A percentile compares a stretch with the other conserved stretches of the same genome.
These are phyloP conservation scores for Acridotheres tristis DNA, from an alignment of 2,797 vertebrate species.

Conservation along the genomic window DNA sequence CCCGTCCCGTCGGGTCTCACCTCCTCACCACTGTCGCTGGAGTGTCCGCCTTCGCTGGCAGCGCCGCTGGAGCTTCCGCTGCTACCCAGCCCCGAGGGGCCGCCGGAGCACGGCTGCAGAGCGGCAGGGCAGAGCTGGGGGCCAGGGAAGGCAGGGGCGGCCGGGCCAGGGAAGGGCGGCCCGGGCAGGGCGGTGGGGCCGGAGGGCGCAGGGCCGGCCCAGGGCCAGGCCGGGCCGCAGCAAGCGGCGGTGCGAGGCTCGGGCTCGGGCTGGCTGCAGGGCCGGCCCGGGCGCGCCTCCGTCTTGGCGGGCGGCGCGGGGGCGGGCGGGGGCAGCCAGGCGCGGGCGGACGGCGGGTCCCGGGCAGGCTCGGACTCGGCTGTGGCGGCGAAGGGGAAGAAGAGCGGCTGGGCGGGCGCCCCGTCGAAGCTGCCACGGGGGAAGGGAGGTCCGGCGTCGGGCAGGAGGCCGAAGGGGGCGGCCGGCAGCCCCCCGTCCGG, in stretches of 20 bases:
- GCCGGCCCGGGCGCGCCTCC: slow-evolving; percentile 75
- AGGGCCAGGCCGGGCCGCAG: slow-evolving; percentile 75
- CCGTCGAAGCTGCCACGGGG: slow-evolving; percentile 76
- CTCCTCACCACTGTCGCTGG: slow-evolving; percentile 80
- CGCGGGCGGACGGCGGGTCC: slow-evolving; percentile 71
- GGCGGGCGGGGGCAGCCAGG: slow-evolving; percentile 75
- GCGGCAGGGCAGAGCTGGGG: slow-evolving; percentile 52
- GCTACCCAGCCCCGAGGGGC: slow-evolving; percentile 63
- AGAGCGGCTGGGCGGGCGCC: slow-evolving; percentile 68
- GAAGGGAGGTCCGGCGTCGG: slow-evolving; percentile 78
- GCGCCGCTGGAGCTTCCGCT: slow-evolving; percentile 85
- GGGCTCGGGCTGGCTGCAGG: slow-evolving; percentile 70
- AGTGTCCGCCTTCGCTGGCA: slow-evolving; percentile 70
- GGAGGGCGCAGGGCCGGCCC: slow-evolving; percentile 62
- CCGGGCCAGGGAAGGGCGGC: neutral
- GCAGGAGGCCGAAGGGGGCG: slow-evolving; percentile 75
- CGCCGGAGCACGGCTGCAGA: slow-evolving; percentile 61
- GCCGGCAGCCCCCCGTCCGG: slow-evolving; percentile 69
- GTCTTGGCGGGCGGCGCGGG: slow-evolving; percentile 53
- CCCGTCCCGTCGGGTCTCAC: slow-evolving; percentile 53
- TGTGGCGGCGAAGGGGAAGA: slow-evolving; percentile 71
- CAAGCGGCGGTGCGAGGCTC: slow-evolving; percentile 75
- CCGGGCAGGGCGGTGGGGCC: slow-evolving; percentile 53
- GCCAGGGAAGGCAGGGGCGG: slow-evolving; percentile 54
- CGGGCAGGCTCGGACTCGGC: slow-evolving; percentile 65